Evolutionary conservation across 2,113 vertebrate species (phyloP).

Genomic region (Aptenodytes patagonicus): DNA sequence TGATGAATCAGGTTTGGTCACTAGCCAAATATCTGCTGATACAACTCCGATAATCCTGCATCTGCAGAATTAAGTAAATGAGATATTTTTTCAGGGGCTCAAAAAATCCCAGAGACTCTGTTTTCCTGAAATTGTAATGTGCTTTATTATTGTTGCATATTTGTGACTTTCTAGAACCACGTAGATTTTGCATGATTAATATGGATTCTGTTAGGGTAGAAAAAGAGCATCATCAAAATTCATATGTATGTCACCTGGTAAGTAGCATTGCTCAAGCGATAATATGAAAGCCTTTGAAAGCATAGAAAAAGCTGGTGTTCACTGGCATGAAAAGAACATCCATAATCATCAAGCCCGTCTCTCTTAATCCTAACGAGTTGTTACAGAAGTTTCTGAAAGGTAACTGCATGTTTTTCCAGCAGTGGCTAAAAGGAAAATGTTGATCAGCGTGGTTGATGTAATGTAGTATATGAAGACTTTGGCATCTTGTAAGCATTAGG

Average conservation of each 20-base stretch:
- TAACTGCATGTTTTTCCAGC: background rate
- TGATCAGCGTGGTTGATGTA: background rate
- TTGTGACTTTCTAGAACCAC: background rate
- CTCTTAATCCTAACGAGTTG: background rate
- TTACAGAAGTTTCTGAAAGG: background rate
- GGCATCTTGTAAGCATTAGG: background rate
- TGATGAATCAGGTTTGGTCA: background rate
- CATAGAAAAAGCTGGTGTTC: background rate
- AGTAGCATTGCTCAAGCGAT: background rate
- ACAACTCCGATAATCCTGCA: background rate
- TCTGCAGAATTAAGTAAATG: background rate
- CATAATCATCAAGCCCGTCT: background rate
- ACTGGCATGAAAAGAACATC: background rate
- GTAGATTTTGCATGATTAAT: background rate
- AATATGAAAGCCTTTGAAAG: background rate
- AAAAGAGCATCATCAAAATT: background rate
- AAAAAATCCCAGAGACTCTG: background rate
- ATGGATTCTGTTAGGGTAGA: background rate
- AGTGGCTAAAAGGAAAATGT: constrained; percentile 22
- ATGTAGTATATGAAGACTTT: background rate
- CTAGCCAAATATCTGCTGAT: background rate
- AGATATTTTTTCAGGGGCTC: background rate
- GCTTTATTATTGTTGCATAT: background rate
- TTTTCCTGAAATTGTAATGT: background rate
- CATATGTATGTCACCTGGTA: background rate